Percentiles rank a stretch among this genome's conserved stretches.
phyloP scores from a whole-genome alignment of 2,113 vertebrate genomes.

The Dasyurus viverrinus region DNA sequence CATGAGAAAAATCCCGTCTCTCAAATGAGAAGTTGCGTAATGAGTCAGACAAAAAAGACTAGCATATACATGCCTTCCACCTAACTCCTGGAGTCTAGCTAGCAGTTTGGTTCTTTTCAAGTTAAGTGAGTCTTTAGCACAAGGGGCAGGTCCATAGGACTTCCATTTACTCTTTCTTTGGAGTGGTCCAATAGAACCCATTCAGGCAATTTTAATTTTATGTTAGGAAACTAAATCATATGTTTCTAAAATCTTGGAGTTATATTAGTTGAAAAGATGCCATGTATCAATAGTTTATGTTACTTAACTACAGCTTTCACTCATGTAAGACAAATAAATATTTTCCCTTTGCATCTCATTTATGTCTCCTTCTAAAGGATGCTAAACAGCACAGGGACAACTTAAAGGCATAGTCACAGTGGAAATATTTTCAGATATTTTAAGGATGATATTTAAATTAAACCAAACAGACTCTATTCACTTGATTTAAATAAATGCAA shows the following conservation, averaged over 20 bases:
- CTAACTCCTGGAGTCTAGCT: not conserved
- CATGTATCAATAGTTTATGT: not conserved
- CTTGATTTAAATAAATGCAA: constrained; percentile 47
- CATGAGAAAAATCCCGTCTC: constrained; percentile 53
- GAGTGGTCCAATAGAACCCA: not conserved
- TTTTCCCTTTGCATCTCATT: not conserved
- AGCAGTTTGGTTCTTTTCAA: fast-evolving
- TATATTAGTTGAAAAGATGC: not conserved
- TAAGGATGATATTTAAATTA: not conserved
- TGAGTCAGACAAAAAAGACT: not conserved
- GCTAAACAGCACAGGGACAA: not conserved
- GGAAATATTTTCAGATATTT: constrained; percentile 9
- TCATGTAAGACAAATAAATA: not conserved
- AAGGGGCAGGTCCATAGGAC: not conserved
- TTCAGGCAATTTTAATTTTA: not conserved
- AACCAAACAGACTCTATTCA: constrained; percentile 18
- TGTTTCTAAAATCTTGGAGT: fast-evolving
- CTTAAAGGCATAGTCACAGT: not conserved
- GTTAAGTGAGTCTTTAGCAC: not conserved
- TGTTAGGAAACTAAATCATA: not conserved
- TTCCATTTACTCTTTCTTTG: not conserved
- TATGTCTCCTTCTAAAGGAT: not conserved
- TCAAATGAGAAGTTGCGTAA: not conserved
- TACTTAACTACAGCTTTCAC: not conserved
- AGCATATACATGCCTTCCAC: not conserved